Evolutionary conservation across 2,113 vertebrate species (phyloP), one percentile per base, ranked within the genome.

Genomic region (Myxocyprinus asiaticus): DNA sequence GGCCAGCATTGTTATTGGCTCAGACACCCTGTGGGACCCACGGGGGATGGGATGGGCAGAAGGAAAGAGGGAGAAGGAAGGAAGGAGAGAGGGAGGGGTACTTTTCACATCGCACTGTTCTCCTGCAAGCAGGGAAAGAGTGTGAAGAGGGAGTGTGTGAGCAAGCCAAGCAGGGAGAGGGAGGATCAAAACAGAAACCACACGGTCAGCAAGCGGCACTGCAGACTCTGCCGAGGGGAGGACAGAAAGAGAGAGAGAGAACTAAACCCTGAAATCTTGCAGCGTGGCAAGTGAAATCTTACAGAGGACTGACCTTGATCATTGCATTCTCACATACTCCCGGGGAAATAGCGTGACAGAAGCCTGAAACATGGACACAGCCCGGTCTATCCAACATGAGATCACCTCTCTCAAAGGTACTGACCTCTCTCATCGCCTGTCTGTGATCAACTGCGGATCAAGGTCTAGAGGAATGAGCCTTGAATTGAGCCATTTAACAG

Each of bases 361-460:
- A 80, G 56, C 53, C 64, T 43, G 50, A 22, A 86, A 72, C 85
- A 94, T 95, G 93, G 94, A 95, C 86, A 85, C 91, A n/a, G 91
- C 88, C 3, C 87, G 96, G 82, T 95, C 95, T 77, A 97, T 97
- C 86, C 96, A 97, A 89, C 92, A 95, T 1, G 96, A 97, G 91
- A 97, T 97, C 93, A 94, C 88, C 89, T 96, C 95, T 76, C 94
- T 97, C 7, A 96, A 96, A 97, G 96, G 96, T 96, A 94, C 84
- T 64, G 14, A 33, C 53, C 7, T 68, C 47, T 83, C 65, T 81
- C 44, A 47, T 33, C 22, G 22, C 22, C 22, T 33, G 22, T 33
- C 1, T 33, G 22, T 33, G 22, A 33, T 33, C 22, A 33, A 1
- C 22, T 33, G 22, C 3, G 22, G 22, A 33, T 1, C 22, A 33